These are phyloP conservation scores for Hipparchia semele DNA, from an alignment of 2,888 invertebrate genomes.

Conservation along the genomic window DNA sequence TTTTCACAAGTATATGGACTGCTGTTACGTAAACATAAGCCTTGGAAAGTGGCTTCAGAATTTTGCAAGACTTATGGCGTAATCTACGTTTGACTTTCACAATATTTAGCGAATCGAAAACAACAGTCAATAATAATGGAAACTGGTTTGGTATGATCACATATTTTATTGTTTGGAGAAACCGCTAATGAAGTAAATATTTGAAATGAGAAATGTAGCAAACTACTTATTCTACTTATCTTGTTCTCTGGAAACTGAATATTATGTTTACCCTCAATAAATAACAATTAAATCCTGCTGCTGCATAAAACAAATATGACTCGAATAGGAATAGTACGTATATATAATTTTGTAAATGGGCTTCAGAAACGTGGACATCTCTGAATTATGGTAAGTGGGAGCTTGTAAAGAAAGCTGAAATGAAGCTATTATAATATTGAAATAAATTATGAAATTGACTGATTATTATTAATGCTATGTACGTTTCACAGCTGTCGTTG, in stretches of 20 bases:
- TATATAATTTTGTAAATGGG: background rate
- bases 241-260: background rate
- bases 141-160: background rate
- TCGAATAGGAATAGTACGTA: background rate
- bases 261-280: background rate
- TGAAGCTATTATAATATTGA: background rate
- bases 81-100: constrained; percentile 1
- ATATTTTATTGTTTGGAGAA: background rate
- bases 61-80: constrained; percentile 6
- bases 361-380: background rate
- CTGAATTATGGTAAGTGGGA: constrained; percentile 8
- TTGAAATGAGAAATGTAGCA: background rate
- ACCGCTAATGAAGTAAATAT: background rate
- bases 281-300: background rate
- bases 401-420: background rate
- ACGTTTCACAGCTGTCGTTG: constrained; percentile 11
- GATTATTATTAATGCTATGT: constrained; percentile 9
- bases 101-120: background rate
- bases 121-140: constrained; percentile 2
- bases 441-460: background rate
- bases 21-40: background rate
- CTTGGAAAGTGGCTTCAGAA: background rate
- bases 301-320: background rate
- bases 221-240: background rate
- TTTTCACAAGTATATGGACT: constrained; percentile 5